Conservation (phyloP, 2,113 vertebrate genomes). For the Cyprinodon brontotheroides region DNA sequence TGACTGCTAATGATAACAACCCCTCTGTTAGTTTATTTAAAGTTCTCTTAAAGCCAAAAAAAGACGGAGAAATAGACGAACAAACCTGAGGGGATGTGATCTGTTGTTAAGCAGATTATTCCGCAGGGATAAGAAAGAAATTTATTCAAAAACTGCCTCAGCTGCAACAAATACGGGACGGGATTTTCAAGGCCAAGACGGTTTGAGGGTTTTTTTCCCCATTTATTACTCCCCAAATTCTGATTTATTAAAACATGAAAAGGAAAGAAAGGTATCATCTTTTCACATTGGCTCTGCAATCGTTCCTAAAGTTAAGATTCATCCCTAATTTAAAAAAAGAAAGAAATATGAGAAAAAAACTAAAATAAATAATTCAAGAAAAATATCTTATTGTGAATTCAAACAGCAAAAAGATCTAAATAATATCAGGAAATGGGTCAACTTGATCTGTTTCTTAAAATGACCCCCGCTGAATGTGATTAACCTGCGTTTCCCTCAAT, state of each 20-base stretch:
- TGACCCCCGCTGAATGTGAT: background rate
- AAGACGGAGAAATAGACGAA: background rate
- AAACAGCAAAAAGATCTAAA: background rate
- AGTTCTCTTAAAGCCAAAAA: background rate
- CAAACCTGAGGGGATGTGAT: background rate
- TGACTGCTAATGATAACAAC: conserved; percentile 43
- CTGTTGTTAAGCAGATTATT: background rate
- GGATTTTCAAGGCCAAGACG: conserved; percentile 1
- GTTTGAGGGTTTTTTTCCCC: background rate
- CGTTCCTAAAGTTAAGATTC: background rate
- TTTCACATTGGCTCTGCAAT: background rate
- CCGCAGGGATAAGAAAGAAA: background rate
- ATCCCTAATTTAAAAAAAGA: background rate
- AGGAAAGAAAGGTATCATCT: background rate
- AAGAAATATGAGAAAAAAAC: background rate
- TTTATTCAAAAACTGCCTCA: no score
- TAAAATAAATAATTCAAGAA: background rate
- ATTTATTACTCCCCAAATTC: background rate
- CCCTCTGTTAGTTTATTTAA: conserved; percentile 6
- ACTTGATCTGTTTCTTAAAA: background rate
- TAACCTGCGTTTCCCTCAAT: background rate
- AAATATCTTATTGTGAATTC: background rate
- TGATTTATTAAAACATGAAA: background rate
- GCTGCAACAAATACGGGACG: background rate
- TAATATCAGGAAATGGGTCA: background rate